Evolutionary conservation across 2,113 vertebrate genomes (phyloP), one percentile per base, ranked within the genome.

Genomic region (Lagopus muta): DNA sequence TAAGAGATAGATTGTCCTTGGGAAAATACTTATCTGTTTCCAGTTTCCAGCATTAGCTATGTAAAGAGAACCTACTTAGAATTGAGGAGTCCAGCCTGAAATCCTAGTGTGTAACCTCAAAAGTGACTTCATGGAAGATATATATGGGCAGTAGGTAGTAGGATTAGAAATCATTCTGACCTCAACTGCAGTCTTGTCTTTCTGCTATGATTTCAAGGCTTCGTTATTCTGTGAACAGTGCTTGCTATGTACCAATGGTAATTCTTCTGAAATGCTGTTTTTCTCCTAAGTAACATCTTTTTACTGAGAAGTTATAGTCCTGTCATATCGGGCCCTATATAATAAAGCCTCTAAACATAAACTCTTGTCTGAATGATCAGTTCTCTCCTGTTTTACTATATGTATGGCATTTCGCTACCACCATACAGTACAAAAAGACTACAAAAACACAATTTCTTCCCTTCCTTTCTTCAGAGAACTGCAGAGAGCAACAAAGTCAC

Each of bases 1-100:
- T 45, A 15, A 48, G n/a, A n/a, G 1, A 4, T 42, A 1, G 0
- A 13, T 6, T 52, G 10, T 40, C 0, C 0, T 0, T 43, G 18
- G 34, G 13, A 18, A 45, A 30, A 10, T 19, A 32, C 28, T 72
- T 43, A 82, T 14, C 32, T 67, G 18, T 34, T 69, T 82, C 76
- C 27, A 30, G 15, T n/a, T 72, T n/a, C n/a, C 17, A 17, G 16
- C 16, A 25, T 55, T 10, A 16, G 18, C 38, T 48, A 47, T 36
- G 20, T 3, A 5, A 55, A 24, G 18, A 17, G 36, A 61, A 89
- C 25, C 21, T 34, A 14, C 3, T 9, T 17, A 34, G 7, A 6
- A 40, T 22, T 66, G 52, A 17, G 45, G 6, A 85, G 75, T 32
- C 34, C 28, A 45, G 17, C 12, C 36, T 62, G 11, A 40, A 64